These are phyloP conservation scores for Monopis laevigella DNA, from an alignment of 2,888 invertebrate species.

Conservation along the genomic window DNA sequence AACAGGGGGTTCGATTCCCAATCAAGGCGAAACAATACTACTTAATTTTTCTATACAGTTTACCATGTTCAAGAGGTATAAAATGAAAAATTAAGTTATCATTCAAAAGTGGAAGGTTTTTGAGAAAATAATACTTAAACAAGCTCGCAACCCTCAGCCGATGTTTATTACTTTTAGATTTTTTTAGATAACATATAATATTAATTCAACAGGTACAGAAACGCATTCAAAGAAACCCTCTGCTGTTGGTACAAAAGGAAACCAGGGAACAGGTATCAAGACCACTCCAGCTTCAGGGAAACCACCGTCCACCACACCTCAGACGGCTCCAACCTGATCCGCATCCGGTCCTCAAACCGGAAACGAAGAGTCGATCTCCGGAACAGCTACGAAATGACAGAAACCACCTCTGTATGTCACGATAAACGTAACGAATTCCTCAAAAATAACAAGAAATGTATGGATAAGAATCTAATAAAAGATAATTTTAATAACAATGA, in stretches of 20 bases:
- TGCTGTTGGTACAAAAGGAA: constrained; percentile 66
- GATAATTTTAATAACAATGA: constrained; percentile 34
- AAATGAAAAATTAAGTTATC: too few relatives aligned
- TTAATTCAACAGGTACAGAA: constrained; percentile 71
- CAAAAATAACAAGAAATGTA: constrained; percentile 26
- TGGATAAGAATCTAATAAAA: constrained; percentile 24
- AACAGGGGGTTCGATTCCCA: too few relatives aligned
- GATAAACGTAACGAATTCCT: constrained; percentile 34
- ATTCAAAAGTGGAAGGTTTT: too few relatives aligned
- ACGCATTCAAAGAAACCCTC: constrained; percentile 79
- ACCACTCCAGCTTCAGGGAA: constrained; percentile 70
- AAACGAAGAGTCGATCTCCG: constrained; percentile 11
- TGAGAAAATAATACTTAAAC: too few relatives aligned
- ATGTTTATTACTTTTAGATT: too few relatives aligned
- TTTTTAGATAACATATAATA: too few relatives aligned
- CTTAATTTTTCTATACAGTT: too few relatives aligned
- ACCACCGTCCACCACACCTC: constrained; percentile 61
- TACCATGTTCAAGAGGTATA: too few relatives aligned
- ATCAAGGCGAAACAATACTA: too few relatives aligned
- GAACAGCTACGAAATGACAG: constrained; percentile 35
- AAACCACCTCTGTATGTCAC: constrained; percentile 33
- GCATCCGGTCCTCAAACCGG: constrained; percentile 38
- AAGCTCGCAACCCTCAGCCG: too few relatives aligned
- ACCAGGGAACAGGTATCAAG: constrained; percentile 57
- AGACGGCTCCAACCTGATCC: constrained; percentile 50